Evolutionary conservation across 2,888 invertebrate species (phyloP).

Genomic region (Tetramorium bicarinatum): DNA sequence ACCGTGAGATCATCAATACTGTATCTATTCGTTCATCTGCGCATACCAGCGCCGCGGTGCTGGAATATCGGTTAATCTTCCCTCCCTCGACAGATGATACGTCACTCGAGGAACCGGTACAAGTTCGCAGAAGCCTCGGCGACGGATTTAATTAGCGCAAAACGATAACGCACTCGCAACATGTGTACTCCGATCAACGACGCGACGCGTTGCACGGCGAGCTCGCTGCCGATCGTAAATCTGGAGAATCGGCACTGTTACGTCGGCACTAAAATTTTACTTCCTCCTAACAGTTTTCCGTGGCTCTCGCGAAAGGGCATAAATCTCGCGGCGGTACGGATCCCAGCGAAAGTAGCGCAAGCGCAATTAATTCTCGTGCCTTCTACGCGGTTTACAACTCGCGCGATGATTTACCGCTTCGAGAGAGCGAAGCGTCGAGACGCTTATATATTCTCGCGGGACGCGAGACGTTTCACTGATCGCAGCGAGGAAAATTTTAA

Average conservation of each 20-base stretch:
- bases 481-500: conserved; percentile 60
- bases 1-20: conserved; percentile 73
- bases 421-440: conserved; percentile 29
- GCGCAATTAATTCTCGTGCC: conserved; percentile 50
- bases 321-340: conserved; percentile 42
- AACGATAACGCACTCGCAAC: not conserved
- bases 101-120: not conserved
- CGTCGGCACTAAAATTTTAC: conserved; percentile 47
- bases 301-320: conserved; percentile 28
- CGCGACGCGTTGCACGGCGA: not conserved
- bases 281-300: conserved; percentile 43
- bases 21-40: conserved; percentile 67
- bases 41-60: conserved; percentile 52
- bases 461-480: conserved; percentile 24
- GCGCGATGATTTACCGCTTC: conserved; percentile 47
- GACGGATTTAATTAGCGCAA: conserved; percentile 39
- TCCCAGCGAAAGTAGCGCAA: conserved; percentile 39
- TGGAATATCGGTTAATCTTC: conserved; percentile 19
- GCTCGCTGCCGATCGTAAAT: conserved; percentile 26
- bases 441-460: conserved; percentile 38
- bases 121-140: not conserved
- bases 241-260: conserved; percentile 15
- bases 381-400: conserved; percentile 29
- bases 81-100: conserved; percentile 30
- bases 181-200: not conserved